A percentile compares a stretch with the other conserved stretches of the same genome.
Conservation (phyloP, 1,140 invertebrate genomes). For the Caenorhabditis inopinata region DNA sequence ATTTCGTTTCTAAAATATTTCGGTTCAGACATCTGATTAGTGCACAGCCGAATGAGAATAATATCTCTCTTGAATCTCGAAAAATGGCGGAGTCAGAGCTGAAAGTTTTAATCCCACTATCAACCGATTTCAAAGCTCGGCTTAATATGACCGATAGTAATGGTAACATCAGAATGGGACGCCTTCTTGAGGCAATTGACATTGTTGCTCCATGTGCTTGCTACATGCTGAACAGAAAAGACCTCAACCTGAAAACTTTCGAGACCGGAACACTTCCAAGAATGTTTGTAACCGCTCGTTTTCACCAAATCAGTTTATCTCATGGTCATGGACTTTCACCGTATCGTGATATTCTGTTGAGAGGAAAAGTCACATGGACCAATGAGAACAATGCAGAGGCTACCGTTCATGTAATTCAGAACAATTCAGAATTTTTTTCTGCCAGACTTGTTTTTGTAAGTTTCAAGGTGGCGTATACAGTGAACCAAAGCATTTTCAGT, state of each 20-base stretch:
- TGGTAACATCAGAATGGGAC: neutral
- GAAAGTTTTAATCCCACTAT: neutral
- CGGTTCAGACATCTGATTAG: conserved; percentile 11
- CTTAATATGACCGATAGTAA: conserved; percentile 11
- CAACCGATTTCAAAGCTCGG: neutral
- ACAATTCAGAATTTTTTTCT: neutral
- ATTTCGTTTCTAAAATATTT: too few species aligned
- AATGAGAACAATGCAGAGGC: conserved; percentile 18
- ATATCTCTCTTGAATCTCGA: neutral
- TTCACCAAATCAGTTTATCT: neutral
- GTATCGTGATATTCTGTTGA: neutral
- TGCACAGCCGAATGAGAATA: neutral
- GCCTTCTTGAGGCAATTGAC: conserved; percentile 3
- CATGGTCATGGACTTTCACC: neutral
- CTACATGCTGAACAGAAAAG: neutral
- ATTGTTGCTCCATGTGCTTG: conserved; percentile 24
- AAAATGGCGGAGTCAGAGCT: neutral
- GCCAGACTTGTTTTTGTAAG: conserved; percentile 3
- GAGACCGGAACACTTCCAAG: conserved; percentile 10
- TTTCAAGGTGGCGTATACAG: too few species aligned
- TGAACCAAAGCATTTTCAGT: neutral
- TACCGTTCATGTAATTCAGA: conserved; percentile 12
- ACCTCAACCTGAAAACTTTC: neutral
- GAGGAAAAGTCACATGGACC: conserved; percentile 13
- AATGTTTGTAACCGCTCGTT: conserved; percentile 5